Evolutionary conservation across 2,113 vertebrate species (phyloP).

Genomic region (Pedionomus torquatus): DNA sequence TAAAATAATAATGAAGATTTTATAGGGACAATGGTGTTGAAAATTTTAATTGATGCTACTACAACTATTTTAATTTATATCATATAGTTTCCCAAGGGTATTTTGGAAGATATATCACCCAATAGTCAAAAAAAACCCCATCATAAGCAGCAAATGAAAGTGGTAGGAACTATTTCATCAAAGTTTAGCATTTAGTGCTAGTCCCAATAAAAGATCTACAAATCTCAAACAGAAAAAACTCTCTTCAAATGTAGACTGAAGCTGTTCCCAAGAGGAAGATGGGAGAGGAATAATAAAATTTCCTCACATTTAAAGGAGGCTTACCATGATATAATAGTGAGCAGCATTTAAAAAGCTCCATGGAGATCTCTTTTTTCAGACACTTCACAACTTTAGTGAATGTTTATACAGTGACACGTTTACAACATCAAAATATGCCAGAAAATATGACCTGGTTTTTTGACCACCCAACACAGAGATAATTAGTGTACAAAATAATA

Average conservation of each 20-base stretch:
- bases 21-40: not conserved
- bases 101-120: not conserved
- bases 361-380: not conserved
- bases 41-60: not conserved
- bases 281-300: not conserved
- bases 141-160: not conserved
- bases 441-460: not conserved
- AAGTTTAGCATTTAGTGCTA: not conserved
- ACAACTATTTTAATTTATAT: not conserved
- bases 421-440: not conserved
- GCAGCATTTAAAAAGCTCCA: not conserved
- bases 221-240: not conserved
- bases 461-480: not conserved
- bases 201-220: not conserved
- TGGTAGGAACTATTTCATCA: not conserved
- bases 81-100: not conserved
- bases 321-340: not conserved
- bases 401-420: not conserved
- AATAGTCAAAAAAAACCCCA: not conserved
- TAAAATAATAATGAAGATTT: not conserved
- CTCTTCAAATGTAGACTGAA: not conserved
- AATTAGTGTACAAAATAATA: not conserved
- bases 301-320: not conserved
- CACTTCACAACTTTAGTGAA: accelerated
- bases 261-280: not conserved